Conservation (phyloP, 1,140 invertebrate genomes). For the Tetramorium simillimum region DNA sequence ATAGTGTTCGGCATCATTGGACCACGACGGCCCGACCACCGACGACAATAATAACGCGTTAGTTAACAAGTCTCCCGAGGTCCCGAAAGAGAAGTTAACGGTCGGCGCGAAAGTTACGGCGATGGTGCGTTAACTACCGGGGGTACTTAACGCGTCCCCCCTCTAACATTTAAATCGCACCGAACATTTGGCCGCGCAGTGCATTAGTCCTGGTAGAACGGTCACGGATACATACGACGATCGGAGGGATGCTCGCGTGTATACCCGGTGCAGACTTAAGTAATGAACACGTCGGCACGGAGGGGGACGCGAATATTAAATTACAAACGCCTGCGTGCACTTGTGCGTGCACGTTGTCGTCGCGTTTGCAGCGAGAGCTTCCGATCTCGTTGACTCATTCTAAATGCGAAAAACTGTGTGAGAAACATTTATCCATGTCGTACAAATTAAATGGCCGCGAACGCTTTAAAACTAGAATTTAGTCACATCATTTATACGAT, state of each 20-base stretch:
- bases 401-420: background rate
- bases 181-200: conserved; percentile 82
- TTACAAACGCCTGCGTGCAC: conserved; percentile 68
- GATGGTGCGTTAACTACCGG: conserved; percentile 79
- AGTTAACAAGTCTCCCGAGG: conserved; percentile 77
- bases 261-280: conserved; percentile 76
- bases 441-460: too few relatives aligned
- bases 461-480: background rate
- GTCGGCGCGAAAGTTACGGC: conserved; percentile 63
- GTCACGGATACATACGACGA: conserved; percentile 74
- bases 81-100: conserved; percentile 17
- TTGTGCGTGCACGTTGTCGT: conserved; percentile 31
- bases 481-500: background rate
- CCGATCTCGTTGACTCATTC: conserved; percentile 18
- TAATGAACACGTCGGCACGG: conserved; percentile 75
- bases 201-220: conserved; percentile 83
- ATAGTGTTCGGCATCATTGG: background rate
- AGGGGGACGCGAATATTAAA: conserved; percentile 77
- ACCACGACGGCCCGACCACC: background rate
- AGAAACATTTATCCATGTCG: background rate
- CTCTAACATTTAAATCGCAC: conserved; percentile 80
- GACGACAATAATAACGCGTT: conserved; percentile 66
- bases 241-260: conserved; percentile 60
- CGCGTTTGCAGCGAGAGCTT: background rate
- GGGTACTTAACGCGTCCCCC: conserved; percentile 78